Evolutionary conservation across 2,888 invertebrate genomes (phyloP).

Genomic region (Limnephilus lunatus): DNA sequence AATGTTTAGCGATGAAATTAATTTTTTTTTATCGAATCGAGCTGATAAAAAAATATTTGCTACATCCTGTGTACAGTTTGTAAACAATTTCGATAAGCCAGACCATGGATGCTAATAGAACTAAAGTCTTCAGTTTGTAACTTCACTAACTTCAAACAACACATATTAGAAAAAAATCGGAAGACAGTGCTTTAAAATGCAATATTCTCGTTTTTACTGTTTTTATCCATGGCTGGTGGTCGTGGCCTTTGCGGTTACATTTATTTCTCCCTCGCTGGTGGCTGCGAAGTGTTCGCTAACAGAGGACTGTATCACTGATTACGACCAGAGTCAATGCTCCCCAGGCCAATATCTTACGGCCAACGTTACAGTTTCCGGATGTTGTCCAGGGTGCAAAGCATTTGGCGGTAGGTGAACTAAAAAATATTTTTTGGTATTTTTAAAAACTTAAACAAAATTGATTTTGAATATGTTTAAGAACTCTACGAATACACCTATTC

Average conservation of each 20-base stretch:
- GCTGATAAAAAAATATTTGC: not conserved
- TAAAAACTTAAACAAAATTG: not conserved
- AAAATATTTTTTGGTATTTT: not conserved
- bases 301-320: conserved; percentile 72
- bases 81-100: not conserved
- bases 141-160: not conserved
- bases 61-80: not conserved
- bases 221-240: not conserved
- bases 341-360: conserved; percentile 69
- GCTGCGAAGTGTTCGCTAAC: conserved; percentile 68
- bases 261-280: not conserved
- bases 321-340: conserved; percentile 69
- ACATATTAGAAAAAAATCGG: not conserved
- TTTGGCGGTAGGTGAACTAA: conserved; percentile 46
- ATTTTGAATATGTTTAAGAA: not conserved
- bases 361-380: conserved; percentile 70
- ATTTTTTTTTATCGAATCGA: not conserved
- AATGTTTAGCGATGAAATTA: no score
- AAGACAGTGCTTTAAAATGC: conserved; percentile 8
- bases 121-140: conserved; percentile 10
- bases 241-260: not conserved
- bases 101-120: not conserved
- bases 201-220: not conserved
- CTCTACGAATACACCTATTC: no score
- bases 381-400: conserved; percentile 74